phyloP scores from a whole-genome alignment of 1,140 invertebrate species.

The Brachionus angularis region DNA sequence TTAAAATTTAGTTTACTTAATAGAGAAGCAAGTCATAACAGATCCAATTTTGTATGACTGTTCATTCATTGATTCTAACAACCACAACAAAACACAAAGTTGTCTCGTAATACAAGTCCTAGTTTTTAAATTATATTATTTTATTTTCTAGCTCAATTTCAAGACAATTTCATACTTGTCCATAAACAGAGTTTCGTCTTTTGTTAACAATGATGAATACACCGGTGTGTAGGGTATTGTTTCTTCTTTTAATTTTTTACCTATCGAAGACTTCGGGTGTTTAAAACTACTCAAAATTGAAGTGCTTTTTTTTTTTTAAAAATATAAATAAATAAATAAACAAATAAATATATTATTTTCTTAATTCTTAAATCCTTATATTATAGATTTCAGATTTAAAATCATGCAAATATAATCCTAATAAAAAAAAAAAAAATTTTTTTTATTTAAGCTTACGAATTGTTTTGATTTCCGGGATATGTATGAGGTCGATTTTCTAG shows the following conservation, averaged over 20 bases:
- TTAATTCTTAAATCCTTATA: not conserved
- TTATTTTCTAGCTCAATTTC: not conserved
- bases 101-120: conserved; percentile 46
- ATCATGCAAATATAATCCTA: not conserved
- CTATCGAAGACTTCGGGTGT: not conserved
- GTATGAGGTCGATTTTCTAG: conserved; percentile 7
- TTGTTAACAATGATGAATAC: conserved; percentile 6
- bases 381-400: too few species aligned
- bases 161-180: not conserved
- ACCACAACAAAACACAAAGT: conserved; percentile 56
- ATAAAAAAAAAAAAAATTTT: not conserved
- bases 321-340: not conserved
- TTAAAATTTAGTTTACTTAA: too few species aligned
- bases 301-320: not conserved
- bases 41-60: conserved; percentile 49
- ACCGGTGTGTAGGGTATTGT: not conserved
- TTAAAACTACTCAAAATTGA: not conserved
- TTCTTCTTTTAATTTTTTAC: conserved; percentile 37
- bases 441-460: not conserved
- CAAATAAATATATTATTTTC: not conserved
- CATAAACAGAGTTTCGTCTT: not conserved
- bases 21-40: conserved; percentile 54
- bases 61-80: conserved; percentile 56
- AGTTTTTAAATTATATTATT: not conserved
- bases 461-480: not conserved